Evolutionary conservation across 1,140 invertebrate species (phyloP), one percentile per base, ranked within the genome.

Genomic region (Zaprionus taronus): DNA sequence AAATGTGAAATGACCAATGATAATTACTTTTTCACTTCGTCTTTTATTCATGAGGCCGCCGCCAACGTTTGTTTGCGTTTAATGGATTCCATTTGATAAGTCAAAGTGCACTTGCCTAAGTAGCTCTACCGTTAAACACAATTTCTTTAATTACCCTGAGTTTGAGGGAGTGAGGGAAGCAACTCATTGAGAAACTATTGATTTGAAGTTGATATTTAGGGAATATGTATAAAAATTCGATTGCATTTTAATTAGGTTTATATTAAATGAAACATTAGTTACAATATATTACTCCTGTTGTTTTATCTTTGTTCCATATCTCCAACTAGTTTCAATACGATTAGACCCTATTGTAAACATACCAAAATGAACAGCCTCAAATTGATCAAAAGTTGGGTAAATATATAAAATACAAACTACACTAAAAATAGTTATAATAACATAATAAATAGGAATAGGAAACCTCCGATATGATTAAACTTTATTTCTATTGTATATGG

Each of bases 41-140:
- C 41, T 79, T 87, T 90, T 87, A 89, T 90, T 87, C 81, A 87
- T 84, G 81, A 87, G 68, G 75, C 22, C 53, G 41, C 49, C 51
- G n/a, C 51, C 56, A 61, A 66, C 75, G 69, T 84, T 87, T 84
- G 84, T 83, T 89, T 87, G 69, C 62, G 38, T 71, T 79, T 87
- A 89, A 87, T 87, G 84, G 77, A 53, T 71, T 74, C 58, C 78
- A 56, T 81, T 87, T 61, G 66, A 79, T 61, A 79, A 84, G 78
- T 79, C 81, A 78, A 66, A 78, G 70, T 70, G 64, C 63, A 77
- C 24, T 64, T 75, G 20, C 12, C 2, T 0, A 9, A 17, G 56
- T 5, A 2, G 34, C 12, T 31, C 65, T 26, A 44, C 12, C 6
- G 28, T 15, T 26, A 38, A 71, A 60, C 47, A 65, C 41, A 71